A percentile compares a stretch with the other conserved stretches of the same genome.
Evolutionary conservation across 2,113 vertebrate species (phyloP).

Genomic region (Caloenas nicobarica): DNA sequence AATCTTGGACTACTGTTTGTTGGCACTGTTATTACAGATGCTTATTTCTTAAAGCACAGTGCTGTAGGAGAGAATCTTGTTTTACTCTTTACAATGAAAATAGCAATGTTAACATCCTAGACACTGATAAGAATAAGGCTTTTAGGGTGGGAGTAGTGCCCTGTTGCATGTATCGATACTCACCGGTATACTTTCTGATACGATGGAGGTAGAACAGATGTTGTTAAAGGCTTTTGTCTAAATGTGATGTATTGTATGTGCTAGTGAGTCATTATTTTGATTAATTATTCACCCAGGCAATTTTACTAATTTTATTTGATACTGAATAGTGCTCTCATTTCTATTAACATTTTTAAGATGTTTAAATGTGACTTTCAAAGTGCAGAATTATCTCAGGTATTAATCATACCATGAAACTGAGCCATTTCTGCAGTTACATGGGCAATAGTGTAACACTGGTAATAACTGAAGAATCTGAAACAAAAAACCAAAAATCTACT

Average conservation of each 20-base stretch:
- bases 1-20: background rate
- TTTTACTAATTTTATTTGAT: slow-evolving; percentile 26
- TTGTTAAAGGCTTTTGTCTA: slow-evolving; percentile 27
- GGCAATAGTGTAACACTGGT: background rate
- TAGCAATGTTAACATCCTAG: background rate
- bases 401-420: background rate
- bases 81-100: slow-evolving; percentile 23
- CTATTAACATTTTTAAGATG: background rate
- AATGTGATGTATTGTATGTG: background rate
- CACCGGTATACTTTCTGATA: background rate
- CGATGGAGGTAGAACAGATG: background rate
- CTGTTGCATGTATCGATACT: slow-evolving; percentile 63
- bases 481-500: background rate
- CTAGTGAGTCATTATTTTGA: slow-evolving; percentile 27
- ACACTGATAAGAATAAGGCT: background rate
- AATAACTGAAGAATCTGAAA: background rate
- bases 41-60: background rate
- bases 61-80: background rate
- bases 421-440: background rate
- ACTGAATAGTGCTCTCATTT: slow-evolving; percentile 1
- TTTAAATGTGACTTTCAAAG: slow-evolving; percentile 41
- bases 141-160: slow-evolving; percentile 9
- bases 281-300: slow-evolving; percentile 11
- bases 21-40: background rate
- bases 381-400: slow-evolving; percentile 8